Conservation (phyloP, 2,113 vertebrate species). For the Passer montanus region DNA sequence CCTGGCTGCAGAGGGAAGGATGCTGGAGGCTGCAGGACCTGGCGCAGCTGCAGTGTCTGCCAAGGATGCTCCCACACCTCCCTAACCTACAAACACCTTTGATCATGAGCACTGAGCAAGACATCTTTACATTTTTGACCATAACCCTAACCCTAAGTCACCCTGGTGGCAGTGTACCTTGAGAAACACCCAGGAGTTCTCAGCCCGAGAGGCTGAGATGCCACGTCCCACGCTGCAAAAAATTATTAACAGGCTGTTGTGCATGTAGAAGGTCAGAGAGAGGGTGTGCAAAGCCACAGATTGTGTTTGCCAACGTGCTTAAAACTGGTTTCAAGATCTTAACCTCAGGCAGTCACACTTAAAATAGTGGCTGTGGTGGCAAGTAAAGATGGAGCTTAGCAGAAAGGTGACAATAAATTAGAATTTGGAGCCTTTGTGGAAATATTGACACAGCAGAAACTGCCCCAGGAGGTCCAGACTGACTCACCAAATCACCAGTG, state of each 20-base stretch:
- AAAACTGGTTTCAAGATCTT: neutral
- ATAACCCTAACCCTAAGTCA: neutral
- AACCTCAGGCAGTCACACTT: neutral
- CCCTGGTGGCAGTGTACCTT: neutral
- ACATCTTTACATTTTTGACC: neutral
- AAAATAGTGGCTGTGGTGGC: neutral
- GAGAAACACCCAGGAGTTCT: neutral
- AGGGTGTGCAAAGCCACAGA: neutral
- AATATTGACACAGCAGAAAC: neutral
- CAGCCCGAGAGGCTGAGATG: neutral
- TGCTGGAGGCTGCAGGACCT: neutral
- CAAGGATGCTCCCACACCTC: neutral
- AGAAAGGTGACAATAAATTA: neutral
- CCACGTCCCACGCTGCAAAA: neutral
- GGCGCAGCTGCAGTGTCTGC: accelerated
- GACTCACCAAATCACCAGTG: neutral
- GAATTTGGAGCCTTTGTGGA: neutral
- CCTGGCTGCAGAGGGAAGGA: neutral
- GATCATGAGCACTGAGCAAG: neutral
- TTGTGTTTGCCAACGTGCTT: neutral
- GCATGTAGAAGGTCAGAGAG: neutral
- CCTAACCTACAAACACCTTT: neutral
- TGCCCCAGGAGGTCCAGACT: neutral
- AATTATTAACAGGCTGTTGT: neutral
- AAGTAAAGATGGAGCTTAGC: neutral